phyloP scores from a whole-genome alignment of 2,888 invertebrate species.

The Drosophila mimetica region DNA sequence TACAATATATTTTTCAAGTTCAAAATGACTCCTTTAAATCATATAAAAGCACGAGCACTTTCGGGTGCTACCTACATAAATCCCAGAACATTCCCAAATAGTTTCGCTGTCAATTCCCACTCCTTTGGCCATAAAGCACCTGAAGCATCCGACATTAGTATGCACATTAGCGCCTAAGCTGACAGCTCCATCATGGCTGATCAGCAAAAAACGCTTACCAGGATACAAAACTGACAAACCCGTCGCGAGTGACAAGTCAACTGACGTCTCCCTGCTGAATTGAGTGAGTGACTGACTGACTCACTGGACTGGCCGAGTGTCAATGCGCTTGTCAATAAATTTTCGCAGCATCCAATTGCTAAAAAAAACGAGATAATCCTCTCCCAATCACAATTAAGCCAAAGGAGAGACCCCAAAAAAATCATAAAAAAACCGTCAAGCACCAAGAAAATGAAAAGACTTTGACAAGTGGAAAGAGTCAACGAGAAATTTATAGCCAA shows the following conservation, averaged over 20 bases:
- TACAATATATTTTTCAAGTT: too few relatives aligned
- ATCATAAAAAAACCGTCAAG: background rate
- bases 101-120: slow-evolving; percentile 12
- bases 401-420: slow-evolving; percentile 30
- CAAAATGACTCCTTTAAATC: too few relatives aligned
- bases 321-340: slow-evolving; percentile 72
- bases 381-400: slow-evolving; percentile 64
- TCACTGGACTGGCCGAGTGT: slow-evolving; percentile 48
- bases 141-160: slow-evolving; percentile 34
- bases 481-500: slow-evolving; percentile 50
- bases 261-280: slow-evolving; percentile 38
- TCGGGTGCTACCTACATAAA: too few relatives aligned
- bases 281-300: slow-evolving; percentile 41
- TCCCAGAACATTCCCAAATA: slow-evolving; percentile 7
- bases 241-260: slow-evolving; percentile 54
- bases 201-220: slow-evolving; percentile 54
- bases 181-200: slow-evolving; percentile 53
- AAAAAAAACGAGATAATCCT: slow-evolving; percentile 64
- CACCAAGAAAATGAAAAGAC: slow-evolving; percentile 36
- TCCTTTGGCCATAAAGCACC: background rate
- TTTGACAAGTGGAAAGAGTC: slow-evolving; percentile 56
- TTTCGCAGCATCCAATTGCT: slow-evolving; percentile 46
- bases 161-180: slow-evolving; percentile 63
- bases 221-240: slow-evolving; percentile 70
- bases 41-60: too few relatives aligned